Base-by-base conservation (phyloP, 2,797 vertebrate species). In the Glossophaga mutica region DNA sequence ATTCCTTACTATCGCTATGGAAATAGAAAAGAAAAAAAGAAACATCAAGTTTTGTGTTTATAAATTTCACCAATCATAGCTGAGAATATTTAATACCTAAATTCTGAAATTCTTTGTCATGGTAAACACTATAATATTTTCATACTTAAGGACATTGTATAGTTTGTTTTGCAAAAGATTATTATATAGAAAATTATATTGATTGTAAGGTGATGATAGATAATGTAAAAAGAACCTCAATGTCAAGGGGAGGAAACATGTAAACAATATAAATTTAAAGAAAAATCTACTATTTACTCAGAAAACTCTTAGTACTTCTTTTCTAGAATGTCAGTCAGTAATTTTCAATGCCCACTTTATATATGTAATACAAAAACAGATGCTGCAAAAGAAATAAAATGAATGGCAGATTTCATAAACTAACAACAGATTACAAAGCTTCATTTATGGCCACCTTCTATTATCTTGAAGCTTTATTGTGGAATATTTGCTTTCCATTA, bases 111-210 rank as follows among this genome's bases (percentile, higher is more conserved):
- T 71, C 42, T 86, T 37, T 65, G 32, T 70, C 81, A 71, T 9
- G 3, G 14, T 84, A 24, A 96, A 10, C 19, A 84, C 12, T 22
- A 76, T 22, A 93, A 77, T 79, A 18, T 87, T 92, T 87, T 73
- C 52, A 77, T n/a, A 82, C 67, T 83, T 59, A 26, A 44, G 37
- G 14, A 73, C 70, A 92, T 2, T 50, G 6, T 46, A 79, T 22
- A 78, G 83, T 90, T 90, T 84, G 4, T 57, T 89, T 65, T n/a
- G 48, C 50, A 92, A 81, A 91, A 76, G 73, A 85, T 76, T 78
- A 67, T 74, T 68, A 88, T 78, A 37, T 19, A 83, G 24, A 73
- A 77, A 79, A 85, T n/a, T 50, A 67, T 59, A 81, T 19, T 90
- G 24, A 92, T 55, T 52, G 71, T 82, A 83, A 67, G 19, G 74